Evolutionary conservation across 2,888 invertebrate genomes (phyloP), one percentile per base, ranked within the genome.

Genomic region (Noctua comes): DNA sequence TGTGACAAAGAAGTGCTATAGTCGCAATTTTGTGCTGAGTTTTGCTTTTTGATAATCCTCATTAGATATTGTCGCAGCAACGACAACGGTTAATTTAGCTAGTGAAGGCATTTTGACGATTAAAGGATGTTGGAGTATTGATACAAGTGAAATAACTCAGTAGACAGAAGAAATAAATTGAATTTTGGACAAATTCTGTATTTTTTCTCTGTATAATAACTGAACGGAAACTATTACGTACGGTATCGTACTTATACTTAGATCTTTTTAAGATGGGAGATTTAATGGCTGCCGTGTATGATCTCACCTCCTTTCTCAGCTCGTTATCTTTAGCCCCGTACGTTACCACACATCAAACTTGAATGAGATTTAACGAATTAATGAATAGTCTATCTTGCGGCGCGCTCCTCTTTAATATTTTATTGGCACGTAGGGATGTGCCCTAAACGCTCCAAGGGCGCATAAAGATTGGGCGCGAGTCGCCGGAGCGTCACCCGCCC

Each of bases 371-470:
- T 88, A 82, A 78, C 82, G 85, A 86, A 89, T 89, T 89, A 90
- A 90, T 89, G 88, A 89, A 88, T 87, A 88, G 88, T 83, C 82
- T 85, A 89, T 86, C 84, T 86, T 86, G 88, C 81, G 89, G 88
- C 87, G 82, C 76, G 82, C 80, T 82, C 78, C 74, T 80, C 70
- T 83, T 90, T 86, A 89, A 91, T 91, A 91, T 91, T 90, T 91
- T 83, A 91, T 85, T 68, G 80, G 68, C 69, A 77, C 82, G 86
- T 84, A 85, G 88, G 89, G 90, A 86, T 88, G 86, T 87, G 83
- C 85, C 78, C 86, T 86, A 87, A 87, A 91, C 92, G 90, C 86
- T 91, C 88, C 90, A 90, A 93, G 93, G 93, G 93, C 93, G 91
- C 91, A 90, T 89, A 90, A 90, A 91, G 92, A 92, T 91, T 89